Evolutionary conservation across 2,113 vertebrate species (phyloP).

Genomic region (Danionella cerebrum): DNA sequence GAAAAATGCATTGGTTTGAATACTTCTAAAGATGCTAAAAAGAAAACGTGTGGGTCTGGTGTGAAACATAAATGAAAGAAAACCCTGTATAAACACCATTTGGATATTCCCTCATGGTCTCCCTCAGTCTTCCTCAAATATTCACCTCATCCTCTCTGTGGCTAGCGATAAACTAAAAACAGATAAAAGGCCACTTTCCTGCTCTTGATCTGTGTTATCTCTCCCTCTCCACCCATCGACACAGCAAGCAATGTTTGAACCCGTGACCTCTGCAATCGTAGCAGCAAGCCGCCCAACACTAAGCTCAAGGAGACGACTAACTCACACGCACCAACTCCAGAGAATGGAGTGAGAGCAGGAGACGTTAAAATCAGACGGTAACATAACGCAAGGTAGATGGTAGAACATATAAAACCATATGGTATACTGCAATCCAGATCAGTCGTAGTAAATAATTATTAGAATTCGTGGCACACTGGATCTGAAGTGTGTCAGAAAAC

Average conservation of each 20-base stretch:
- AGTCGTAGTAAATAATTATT: too few species aligned
- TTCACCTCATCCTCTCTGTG: constrained; percentile 20
- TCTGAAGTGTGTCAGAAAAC: too few species aligned
- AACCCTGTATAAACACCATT: background rate
- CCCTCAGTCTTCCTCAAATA: background rate
- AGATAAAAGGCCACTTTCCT: constrained; percentile 34
- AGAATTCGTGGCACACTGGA: too few species aligned
- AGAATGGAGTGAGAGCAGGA: background rate
- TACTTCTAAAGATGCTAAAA: too few species aligned
- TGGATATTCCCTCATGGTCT: background rate
- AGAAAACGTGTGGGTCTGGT: too few species aligned
- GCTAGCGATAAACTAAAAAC: constrained; percentile 21
- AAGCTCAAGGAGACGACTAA: constrained; percentile 28
- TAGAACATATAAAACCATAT: too few species aligned
- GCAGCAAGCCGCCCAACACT: constrained; percentile 46
- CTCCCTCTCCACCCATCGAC: constrained; percentile 52
- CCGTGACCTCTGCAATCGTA: constrained; percentile 42
- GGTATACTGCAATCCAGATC: too few species aligned
- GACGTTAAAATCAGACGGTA: background rate
- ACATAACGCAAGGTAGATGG: background rate
- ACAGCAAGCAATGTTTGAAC: constrained; percentile 56
- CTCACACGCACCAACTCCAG: constrained; percentile 23
- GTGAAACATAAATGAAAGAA: background rate
- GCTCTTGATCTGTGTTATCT: constrained; percentile 60
- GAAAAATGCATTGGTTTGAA: too few species aligned